Conservation (phyloP, 2,888 invertebrate genomes). For the Lypha dubia region DNA sequence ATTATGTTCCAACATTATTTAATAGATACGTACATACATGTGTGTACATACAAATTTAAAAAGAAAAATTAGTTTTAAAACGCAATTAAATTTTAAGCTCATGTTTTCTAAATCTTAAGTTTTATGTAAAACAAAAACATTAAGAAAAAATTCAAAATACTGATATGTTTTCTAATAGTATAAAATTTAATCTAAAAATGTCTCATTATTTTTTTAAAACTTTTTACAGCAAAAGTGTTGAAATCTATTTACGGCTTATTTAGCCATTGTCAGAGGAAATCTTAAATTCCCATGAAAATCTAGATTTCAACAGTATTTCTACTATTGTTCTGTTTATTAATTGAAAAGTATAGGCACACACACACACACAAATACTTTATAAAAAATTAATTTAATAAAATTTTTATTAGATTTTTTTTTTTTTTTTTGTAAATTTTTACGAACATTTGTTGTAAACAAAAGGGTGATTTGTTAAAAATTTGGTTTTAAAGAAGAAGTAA, state of each 20-base stretch:
- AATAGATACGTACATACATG: too few relatives aligned
- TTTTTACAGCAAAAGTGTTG: constrained; percentile 50
- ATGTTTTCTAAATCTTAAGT: not conserved
- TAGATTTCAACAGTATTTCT: constrained; percentile 65
- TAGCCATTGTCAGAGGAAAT: constrained; percentile 52
- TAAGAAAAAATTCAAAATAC: too few relatives aligned
- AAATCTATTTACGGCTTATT: constrained; percentile 58
- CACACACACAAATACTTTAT: constrained; percentile 3
- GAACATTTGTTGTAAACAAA: not conserved
- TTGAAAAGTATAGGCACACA: constrained; percentile 41
- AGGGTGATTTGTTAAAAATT: not conserved
- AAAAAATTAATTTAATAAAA: constrained; percentile 62
- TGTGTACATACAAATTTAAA: too few relatives aligned
- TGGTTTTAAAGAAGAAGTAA: not conserved
- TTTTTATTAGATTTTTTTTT: too few relatives aligned
- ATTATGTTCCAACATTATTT: too few relatives aligned
- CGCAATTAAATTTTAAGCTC: too few relatives aligned
- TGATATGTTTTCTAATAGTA: not conserved
- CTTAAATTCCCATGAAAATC: constrained; percentile 68
- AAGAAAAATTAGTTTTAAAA: too few relatives aligned
- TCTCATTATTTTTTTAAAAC: constrained; percentile 35
- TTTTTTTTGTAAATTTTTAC: not conserved
- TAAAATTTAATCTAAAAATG: constrained; percentile 38
- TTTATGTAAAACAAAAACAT: not conserved
- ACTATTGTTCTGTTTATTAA: constrained; percentile 62